These are phyloP conservation scores for Sphenodon punctatus DNA, from an alignment of 2,797 vertebrate species.

Conservation along the genomic window DNA sequence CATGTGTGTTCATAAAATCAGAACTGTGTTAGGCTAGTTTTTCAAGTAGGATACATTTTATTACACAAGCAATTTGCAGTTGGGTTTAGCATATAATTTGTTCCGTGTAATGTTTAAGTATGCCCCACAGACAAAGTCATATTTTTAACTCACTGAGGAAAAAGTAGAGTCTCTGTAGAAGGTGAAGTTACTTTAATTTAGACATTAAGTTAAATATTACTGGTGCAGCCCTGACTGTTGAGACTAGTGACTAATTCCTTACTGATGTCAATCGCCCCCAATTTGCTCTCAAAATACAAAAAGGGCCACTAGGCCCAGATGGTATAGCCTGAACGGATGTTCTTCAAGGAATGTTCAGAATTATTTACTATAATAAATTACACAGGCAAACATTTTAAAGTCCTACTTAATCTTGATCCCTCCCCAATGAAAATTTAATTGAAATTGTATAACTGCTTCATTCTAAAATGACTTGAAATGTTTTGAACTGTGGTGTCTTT, in stretches of 20 bases:
- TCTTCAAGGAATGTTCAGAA: neutral
- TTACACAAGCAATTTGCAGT: neutral
- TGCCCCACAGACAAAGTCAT: neutral
- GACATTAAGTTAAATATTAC: conserved; percentile 12
- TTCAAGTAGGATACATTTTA: neutral
- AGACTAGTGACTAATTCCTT: neutral
- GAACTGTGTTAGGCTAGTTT: conserved; percentile 19
- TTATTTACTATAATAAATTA: neutral
- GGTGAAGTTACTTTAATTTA: conserved; percentile 35
- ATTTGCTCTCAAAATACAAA: neutral
- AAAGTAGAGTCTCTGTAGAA: neutral
- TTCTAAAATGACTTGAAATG: rapidly evolving
- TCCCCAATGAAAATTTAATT: rapidly evolving
- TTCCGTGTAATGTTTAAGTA: conserved; percentile 28
- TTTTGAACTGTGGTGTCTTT: rapidly evolving
- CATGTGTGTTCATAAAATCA: too few relatives aligned
- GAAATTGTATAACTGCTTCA: rapidly evolving
- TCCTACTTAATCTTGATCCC: rapidly evolving
- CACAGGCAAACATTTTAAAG: neutral
- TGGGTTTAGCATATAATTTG: conserved; percentile 27
- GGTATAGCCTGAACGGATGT: neutral
- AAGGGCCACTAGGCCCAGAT: conserved; percentile 38
- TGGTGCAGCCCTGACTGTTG: neutral
- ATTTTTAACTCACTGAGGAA: conserved; percentile 10
- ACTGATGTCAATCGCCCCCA: neutral